phyloP scores from a whole-genome alignment of 1,140 invertebrate species.

The Drosophila kohkoa region DNA sequence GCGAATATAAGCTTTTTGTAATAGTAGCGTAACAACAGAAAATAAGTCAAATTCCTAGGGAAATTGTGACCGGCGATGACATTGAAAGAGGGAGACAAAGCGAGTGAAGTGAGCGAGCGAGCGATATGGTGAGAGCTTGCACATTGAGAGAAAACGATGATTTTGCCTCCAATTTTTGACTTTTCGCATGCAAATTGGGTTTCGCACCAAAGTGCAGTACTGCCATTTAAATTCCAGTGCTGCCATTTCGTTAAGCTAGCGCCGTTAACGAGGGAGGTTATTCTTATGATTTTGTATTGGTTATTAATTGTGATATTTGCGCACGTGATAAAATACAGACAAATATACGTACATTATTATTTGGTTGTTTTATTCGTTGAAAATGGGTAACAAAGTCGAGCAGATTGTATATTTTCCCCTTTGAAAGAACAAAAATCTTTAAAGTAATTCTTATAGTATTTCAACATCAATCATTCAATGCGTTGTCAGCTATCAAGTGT shows the following conservation, averaged over 20 bases:
- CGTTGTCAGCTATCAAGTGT: conserved; percentile 35
- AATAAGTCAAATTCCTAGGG: not conserved
- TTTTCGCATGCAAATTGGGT: no score
- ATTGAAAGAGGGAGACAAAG: conserved; percentile 31
- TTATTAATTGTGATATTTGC: conserved; percentile 5
- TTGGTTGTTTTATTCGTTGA: no score
- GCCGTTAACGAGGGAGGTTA: conserved; percentile 15
- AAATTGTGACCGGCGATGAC: conserved; percentile 72
- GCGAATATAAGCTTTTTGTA: no score
- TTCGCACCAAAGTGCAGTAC: conserved; percentile 1
- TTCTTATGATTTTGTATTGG: conserved; percentile 1
- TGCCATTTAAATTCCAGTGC: conserved; percentile 34
- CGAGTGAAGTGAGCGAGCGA: conserved; percentile 7
- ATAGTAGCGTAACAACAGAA: no score
- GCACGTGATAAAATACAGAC: no score
- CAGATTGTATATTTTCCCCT: no score
- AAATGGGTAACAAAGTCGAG: no score
- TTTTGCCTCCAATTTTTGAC: conserved; percentile 17
- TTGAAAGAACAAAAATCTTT: not conserved
- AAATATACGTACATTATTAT: no score
- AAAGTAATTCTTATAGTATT: not conserved
- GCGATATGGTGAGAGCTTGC: not conserved
- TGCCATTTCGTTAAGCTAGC: conserved; percentile 1
- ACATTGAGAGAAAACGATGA: conserved; percentile 13
- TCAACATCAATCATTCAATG: conserved; percentile 23